Evolutionary conservation across 92 coral and sea anemone genomes (phyloP).

Genomic region (Parazoanthus swiftii): DNA sequence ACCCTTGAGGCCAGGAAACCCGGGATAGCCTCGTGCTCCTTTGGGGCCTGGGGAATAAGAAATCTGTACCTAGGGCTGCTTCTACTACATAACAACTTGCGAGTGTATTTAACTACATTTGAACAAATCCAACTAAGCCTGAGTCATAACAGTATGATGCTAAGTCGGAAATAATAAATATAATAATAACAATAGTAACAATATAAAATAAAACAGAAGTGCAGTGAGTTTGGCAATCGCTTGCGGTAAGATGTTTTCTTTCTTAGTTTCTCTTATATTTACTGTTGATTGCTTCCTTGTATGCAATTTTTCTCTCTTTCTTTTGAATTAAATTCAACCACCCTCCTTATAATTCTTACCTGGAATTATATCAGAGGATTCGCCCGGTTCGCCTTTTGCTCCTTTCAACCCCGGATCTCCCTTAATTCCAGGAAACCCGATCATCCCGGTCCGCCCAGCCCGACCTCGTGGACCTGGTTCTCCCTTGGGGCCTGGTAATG

Average conservation of each 20-base stretch:
- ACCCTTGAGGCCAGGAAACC: conserved; percentile 30
- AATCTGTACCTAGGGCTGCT: background rate
- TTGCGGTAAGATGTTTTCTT: background rate
- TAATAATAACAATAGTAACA: no score
- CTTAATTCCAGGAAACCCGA: conserved; percentile 36
- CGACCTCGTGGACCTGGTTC: conserved; percentile 27
- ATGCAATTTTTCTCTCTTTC: background rate
- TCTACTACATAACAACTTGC: background rate
- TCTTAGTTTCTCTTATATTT: no score
- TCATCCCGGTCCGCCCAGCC: conserved; percentile 8
- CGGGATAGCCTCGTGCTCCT: conserved; percentile 26
- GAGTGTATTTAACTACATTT: background rate
- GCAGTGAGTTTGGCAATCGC: background rate
- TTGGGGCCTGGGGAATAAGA: conserved; percentile 1
- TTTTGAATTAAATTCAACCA: background rate
- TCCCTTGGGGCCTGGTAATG: conserved; percentile 41
- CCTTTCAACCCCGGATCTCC: conserved; percentile 18
- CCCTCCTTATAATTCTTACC: background rate
- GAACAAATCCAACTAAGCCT: no score
- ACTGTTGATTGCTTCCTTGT: background rate
- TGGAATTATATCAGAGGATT: background rate
- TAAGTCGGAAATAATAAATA: no score
- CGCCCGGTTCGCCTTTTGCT: conserved; percentile 34
- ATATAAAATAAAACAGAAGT: no score
- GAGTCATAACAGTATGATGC: no score